Percentiles rank a stretch among this genome's conserved stretches.
Evolutionary conservation across 2,113 vertebrate genomes (phyloP).

Genomic region (Taxidea taxus): DNA sequence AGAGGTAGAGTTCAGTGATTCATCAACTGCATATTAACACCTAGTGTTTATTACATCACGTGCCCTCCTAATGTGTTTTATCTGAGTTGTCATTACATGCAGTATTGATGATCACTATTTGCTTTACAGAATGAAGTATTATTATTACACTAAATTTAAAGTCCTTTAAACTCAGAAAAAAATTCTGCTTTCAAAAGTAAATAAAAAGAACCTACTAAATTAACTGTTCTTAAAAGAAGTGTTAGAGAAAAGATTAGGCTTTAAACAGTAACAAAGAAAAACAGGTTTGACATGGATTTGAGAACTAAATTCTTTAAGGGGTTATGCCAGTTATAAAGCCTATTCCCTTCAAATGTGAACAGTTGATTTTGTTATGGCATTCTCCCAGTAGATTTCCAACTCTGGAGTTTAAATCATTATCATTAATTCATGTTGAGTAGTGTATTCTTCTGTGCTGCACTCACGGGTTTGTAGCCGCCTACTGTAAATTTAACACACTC

Average conservation of each 20-base stretch:
- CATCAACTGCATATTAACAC: not conserved
- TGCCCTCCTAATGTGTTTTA: not conserved
- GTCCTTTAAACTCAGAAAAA: not conserved
- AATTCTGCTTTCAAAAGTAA: slow-evolving; percentile 6
- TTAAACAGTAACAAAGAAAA: not conserved
- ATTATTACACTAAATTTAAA: slow-evolving; percentile 3
- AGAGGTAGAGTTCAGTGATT: not conserved
- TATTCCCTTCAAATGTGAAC: not conserved
- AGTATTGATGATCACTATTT: not conserved
- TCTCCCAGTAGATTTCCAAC: not conserved
- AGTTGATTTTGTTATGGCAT: not conserved
- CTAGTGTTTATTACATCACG: not conserved
- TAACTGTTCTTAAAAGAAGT: slow-evolving; percentile 18
- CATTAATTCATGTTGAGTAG: not conserved
- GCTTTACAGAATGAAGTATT: not conserved
- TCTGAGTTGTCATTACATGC: not conserved
- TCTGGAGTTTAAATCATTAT: not conserved
- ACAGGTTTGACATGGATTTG: not conserved
- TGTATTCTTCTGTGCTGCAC: not conserved
- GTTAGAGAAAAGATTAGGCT: not conserved
- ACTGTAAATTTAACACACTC: not conserved
- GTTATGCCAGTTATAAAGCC: not conserved
- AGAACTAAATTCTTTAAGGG: slow-evolving; percentile 19
- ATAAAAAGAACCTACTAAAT: not conserved
- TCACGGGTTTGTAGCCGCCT: not conserved